Percentiles rank a stretch among this genome's conserved stretches.
Evolutionary conservation across 1,140 invertebrate genomes (phyloP).

Genomic region (Acromyrmex echinatior): DNA sequence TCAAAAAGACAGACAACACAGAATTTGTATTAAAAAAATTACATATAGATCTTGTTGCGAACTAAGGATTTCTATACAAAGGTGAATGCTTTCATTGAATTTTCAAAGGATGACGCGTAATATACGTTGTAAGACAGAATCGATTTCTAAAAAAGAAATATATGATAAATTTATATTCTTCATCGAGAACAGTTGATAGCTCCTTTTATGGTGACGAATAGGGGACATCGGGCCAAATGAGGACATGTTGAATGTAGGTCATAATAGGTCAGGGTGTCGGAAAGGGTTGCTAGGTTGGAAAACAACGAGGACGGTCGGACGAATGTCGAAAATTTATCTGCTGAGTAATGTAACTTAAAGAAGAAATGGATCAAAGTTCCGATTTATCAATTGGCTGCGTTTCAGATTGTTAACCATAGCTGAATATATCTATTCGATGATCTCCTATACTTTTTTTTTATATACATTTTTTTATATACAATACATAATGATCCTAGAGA

Average conservation of each 20-base stretch:
- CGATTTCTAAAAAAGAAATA: not conserved
- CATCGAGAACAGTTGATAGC: constrained; percentile 49
- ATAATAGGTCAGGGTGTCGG: constrained; percentile 62
- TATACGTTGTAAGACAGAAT: not conserved
- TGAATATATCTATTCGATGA: constrained; percentile 69
- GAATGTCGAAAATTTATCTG: constrained; percentile 69
- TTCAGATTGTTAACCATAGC: constrained; percentile 62
- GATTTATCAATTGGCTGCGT: constrained; percentile 37
- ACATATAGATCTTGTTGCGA: not conserved
- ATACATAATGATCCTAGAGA: constrained; percentile 1
- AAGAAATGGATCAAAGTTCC: constrained; percentile 72
- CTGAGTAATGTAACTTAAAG: constrained; percentile 51
- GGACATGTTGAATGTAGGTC: constrained; percentile 64
- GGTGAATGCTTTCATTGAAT: not conserved
- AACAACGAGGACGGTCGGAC: constrained; percentile 46
- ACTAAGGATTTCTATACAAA: not conserved
- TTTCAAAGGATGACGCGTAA: not conserved
- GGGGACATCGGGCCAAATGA: constrained; percentile 26
- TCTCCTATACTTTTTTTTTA: constrained; percentile 21
- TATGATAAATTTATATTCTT: constrained; percentile 37
- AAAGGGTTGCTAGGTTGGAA: constrained; percentile 72
- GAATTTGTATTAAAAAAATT: not conserved
- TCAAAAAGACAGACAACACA: not conserved
- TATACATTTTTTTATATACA: not conserved
- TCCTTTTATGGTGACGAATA: constrained; percentile 54